Evolutionary conservation across 1,140 invertebrate genomes (phyloP), one percentile per base, ranked within the genome.

Genomic region (Ylistrum balloti): DNA sequence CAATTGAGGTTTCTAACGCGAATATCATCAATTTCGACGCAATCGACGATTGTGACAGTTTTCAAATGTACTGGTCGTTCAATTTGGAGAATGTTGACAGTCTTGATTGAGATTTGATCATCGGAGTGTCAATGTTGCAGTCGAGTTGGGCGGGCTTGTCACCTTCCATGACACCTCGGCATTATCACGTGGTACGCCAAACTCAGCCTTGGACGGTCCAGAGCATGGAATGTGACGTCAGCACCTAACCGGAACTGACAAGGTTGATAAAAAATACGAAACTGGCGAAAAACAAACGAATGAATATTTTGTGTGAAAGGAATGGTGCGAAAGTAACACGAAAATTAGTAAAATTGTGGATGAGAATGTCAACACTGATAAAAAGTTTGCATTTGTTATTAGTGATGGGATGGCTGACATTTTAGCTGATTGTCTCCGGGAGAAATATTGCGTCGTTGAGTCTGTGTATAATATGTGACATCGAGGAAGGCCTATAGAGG

Each of bases 11-110:
- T 28, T 28, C 56, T 74, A 74, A 74, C 56, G 56, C 56, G 17
- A 74, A 74, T 74, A 74, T 74, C 56, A 74, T 74, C 56, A 74
- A 74, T 74, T 74, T 74, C 56, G n/a, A 74, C 56, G 56, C 56
- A 74, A 17, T 74, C 56, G 56, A 74, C 56, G 28, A 74, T n/a
- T 74, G 56, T 74, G 56, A 74, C 56, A 74, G 56, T 74, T 74
- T 74, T 74, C 56, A 74, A 74, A 74, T 74, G 56, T 74, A 74
- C 56, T n/a, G 56, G 56, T 74, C 56, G 56, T 74, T 74, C 56
- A 22, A 74, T 74, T 74, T 74, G 56, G 9, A 28, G 17, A 20
- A 28, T 74, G 56, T 74, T 74, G 56, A 74, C 56, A 74, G 22
- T n/a, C 15, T 0, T 74, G 56, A 74, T 74, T 74, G 56, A 7